Evolutionary conservation across 2,113 vertebrate genomes (phyloP).

Genomic region (Callorhinus ursinus): DNA sequence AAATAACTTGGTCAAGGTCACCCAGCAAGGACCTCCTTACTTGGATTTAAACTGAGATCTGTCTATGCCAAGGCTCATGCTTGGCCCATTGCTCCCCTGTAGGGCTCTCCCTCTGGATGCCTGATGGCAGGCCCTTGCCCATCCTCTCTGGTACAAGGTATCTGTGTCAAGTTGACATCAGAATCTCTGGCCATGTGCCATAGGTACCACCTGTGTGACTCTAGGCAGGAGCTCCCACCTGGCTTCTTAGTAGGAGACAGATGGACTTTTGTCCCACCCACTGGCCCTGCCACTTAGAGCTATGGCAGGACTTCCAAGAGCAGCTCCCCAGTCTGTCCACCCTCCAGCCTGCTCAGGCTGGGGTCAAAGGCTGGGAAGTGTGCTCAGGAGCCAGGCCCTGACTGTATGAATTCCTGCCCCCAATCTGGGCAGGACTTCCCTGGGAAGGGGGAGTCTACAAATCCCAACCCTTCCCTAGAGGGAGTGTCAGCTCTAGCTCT

Average conservation of each 20-base stretch:
- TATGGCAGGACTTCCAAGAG: background rate
- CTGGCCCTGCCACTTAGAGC: constrained; percentile 8
- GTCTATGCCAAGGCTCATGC: background rate
- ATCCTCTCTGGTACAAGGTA: background rate
- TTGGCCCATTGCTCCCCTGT: background rate
- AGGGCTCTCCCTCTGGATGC: background rate
- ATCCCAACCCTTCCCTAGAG: background rate
- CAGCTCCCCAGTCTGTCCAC: background rate
- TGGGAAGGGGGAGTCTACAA: background rate
- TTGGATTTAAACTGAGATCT: constrained; percentile 19
- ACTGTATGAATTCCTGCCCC: background rate
- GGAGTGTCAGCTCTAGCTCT: background rate
- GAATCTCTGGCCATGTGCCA: constrained; percentile 16
- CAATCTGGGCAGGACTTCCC: background rate
- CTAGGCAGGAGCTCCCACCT: constrained; percentile 61
- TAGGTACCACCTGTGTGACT: constrained; percentile 58
- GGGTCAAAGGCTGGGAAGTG: background rate
- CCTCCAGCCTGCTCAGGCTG: background rate
- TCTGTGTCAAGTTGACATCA: constrained; percentile 51
- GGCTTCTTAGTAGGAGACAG: constrained; percentile 63
- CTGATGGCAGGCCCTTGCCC: background rate
- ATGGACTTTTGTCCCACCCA: constrained; percentile 49
- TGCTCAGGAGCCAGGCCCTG: background rate
- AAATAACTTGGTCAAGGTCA: constrained; percentile 40
- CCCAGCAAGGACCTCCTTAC: background rate